Base-by-base conservation (phyloP, 2,888 invertebrate genomes). In the Tetragnatha montana region DNA sequence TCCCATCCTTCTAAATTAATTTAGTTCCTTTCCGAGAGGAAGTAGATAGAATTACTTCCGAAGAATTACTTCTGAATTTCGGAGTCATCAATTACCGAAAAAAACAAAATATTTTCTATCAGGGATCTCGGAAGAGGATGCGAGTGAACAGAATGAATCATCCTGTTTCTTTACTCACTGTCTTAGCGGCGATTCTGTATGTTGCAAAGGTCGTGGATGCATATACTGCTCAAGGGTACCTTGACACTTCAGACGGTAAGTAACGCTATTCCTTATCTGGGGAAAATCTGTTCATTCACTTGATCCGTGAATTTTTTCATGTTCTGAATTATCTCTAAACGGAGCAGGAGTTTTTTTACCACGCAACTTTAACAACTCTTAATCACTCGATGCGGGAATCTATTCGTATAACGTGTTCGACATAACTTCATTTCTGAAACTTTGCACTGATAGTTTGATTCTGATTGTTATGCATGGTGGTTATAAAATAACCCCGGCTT, bases 191-290 rank as follows among this genome's bases (percentile, higher is more conserved):
- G 17, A 60, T 60, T 6, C 4, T 4, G 14, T 8, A 4, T 4
- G 4, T 60, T 17, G 12, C 10, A 3, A 3, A 35, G 6, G 35
- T 17, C 12, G 6, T 35, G 12, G 47, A 74, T 7, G 47, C 47
- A 0, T 8, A 10, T 6, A 10, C 17, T 7, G 19, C 8, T 7
- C 17, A 0, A 7, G 35, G 22, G 6, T 4, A 60, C 6, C 12
- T 51, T 49, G 78, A 79, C 22, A 79, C 78, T 22, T 60, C 60
- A 19, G 21, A 21, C 22, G 68, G 68, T 79, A 79, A 79, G 79
- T 51, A 3, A 17, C 35, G 35, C 35, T 35, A 35, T 35, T 35
- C 2, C 35, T 35, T 35, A 2, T 35, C 35, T 35, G n/a, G n/a
- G n/a, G n/a, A n/a, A n/a, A n/a, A n/a, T n/a, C n/a, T n/a, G n/a